Conservation (phyloP, 2,888 invertebrate species). For the Cactoblastis cactorum region DNA sequence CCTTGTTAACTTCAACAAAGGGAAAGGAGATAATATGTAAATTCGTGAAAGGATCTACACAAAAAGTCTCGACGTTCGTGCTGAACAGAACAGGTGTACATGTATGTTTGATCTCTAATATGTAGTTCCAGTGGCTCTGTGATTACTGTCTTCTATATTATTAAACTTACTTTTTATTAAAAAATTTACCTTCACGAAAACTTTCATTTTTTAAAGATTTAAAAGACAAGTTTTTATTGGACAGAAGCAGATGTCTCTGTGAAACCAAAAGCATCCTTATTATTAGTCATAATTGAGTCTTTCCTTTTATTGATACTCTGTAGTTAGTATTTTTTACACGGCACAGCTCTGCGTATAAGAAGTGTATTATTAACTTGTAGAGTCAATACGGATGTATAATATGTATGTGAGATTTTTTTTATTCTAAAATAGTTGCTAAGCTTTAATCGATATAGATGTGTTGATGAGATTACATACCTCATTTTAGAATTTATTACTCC, state of each 20-base stretch:
- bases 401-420: no score
- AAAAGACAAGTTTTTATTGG: slow-evolving; percentile 19
- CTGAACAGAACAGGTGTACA: slow-evolving; percentile 67
- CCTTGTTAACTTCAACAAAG: slow-evolving; percentile 67
- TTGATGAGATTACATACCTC: no score
- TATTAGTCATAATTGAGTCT: background rate
- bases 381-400: no score
- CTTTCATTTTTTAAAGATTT: slow-evolving; percentile 55
- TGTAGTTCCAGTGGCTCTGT: slow-evolving; percentile 41
- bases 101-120: slow-evolving; percentile 61
- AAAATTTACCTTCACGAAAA: slow-evolving; percentile 46
- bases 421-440: no score
- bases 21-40: slow-evolving; percentile 71
- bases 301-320: background rate
- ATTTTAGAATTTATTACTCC: no score
- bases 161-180: slow-evolving; percentile 44
- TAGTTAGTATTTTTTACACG: background rate
- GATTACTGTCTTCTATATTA: slow-evolving; percentile 54
- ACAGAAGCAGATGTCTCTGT: slow-evolving; percentile 17
- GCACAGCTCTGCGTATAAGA: no score
- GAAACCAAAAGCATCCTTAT: background rate
- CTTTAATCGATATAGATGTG: no score
- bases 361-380: no score
- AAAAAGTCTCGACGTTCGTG: slow-evolving; percentile 64
- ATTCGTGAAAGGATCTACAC: slow-evolving; percentile 63